Evolutionary conservation across 92 coral and sea anemone species (phyloP), one percentile per base, ranked within the genome.

Genomic region (Siderastrea siderea): DNA sequence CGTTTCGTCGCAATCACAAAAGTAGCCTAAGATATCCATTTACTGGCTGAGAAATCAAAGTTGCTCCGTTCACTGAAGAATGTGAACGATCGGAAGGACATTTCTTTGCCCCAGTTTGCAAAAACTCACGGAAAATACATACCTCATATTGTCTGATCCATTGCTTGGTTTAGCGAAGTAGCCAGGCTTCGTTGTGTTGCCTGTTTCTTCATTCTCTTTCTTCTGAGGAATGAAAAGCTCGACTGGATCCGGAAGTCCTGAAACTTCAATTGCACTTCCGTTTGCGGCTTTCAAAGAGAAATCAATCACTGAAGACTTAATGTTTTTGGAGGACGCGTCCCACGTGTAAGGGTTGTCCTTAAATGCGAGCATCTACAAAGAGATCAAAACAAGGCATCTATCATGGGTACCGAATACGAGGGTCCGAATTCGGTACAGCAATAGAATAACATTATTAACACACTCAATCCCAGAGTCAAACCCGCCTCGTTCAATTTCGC

Each of bases 91-190:
- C 38, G 38, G 38, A 26, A 26, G 38, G 38, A 26, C 38, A 26
- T 26, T 26, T 26, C 38, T 26, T 26, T 26, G 38, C 38, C 38
- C 38, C 38, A 26, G 38, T 26, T 26, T 26, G 0, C 38, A 26
- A 26, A 26, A 26, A 26, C 38, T 26, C 38, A 26, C 38, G 15
- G 73, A 68, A 44, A 10, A 3, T 44, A 11, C 51, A 16, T 49
- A 84, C 44, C 93, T 90, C 15, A 95, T 87, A 76, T 95, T 93
- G n/a, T 93, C 88, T 38, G 85, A 75, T 38, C 94, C 94, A 2
- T 76, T 68, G 82, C 96, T 95, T 63, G 98, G 98, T 58, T 95
- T 95, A 6, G 91, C 92, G 74, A 95, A 95, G 79, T 88, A 93
- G 11, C 51, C 75, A 0, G 91, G 89, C 3, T 80, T 71, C 7